Percentiles rank a stretch among this genome's conserved stretches.
These are phyloP conservation scores for Campopleginae sp. DNA, from an alignment of 2,888 invertebrate species.

Conservation along the genomic window DNA sequence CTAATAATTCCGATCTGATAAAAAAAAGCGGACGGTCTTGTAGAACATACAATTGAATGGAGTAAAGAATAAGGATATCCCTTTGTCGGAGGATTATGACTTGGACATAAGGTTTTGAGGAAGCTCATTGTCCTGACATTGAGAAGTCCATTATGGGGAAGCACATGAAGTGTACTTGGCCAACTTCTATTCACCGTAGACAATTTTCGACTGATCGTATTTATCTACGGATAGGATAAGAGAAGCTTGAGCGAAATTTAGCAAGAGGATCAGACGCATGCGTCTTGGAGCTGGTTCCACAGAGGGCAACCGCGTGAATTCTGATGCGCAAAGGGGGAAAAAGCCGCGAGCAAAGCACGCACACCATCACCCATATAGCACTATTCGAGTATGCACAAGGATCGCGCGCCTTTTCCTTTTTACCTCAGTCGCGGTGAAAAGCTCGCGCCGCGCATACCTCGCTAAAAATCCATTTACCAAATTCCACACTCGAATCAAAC, in stretches of 20 bases:
- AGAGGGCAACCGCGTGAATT: slow-evolving; percentile 38
- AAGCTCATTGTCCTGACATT: neutral
- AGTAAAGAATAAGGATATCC: neutral
- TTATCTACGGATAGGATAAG: slow-evolving; percentile 7
- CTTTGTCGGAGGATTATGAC: neutral
- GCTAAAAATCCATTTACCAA: neutral
- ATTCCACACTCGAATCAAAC: neutral
- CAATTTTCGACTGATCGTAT: neutral
- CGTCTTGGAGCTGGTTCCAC: slow-evolving; percentile 32
- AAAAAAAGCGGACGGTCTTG: neutral
- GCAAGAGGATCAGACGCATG: slow-evolving; percentile 49
- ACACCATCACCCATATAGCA: slow-evolving; percentile 10
- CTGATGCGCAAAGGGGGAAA: slow-evolving; percentile 48
- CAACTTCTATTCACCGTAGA: neutral
- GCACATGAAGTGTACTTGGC: neutral
- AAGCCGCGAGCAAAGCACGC: slow-evolving; percentile 26
- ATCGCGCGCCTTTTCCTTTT: slow-evolving; percentile 43
- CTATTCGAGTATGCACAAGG: slow-evolving; percentile 19
- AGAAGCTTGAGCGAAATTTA: neutral
- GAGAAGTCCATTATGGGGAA: neutral
- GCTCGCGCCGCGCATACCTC: slow-evolving; percentile 57
- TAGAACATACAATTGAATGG: neutral
- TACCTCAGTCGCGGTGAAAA: slow-evolving; percentile 60
- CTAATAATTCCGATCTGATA: neutral
- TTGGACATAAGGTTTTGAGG: neutral